Conservation (phyloP, 2,797 vertebrate species). For the Simalia tracyae region DNA sequence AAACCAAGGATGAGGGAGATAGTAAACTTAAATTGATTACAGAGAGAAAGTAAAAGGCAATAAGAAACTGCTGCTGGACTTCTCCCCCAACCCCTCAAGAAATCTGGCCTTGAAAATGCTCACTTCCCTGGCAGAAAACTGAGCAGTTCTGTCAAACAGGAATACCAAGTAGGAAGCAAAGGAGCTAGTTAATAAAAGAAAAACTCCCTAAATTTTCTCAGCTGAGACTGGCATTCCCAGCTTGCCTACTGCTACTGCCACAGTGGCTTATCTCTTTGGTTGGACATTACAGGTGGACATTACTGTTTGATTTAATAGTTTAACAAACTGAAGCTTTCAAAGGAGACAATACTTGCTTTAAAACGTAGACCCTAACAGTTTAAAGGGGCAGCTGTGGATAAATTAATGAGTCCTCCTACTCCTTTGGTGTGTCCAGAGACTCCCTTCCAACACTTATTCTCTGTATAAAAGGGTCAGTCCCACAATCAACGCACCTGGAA, state of each 20-base stretch:
- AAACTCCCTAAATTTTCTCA: background rate
- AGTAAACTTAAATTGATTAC: background rate
- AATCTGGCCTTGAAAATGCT: background rate
- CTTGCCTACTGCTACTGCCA: background rate
- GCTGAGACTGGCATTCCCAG: background rate
- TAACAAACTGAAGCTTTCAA: background rate
- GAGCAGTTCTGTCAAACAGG: background rate
- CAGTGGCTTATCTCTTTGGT: background rate
- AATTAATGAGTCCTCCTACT: background rate
- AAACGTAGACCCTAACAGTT: background rate
- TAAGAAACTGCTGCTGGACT: background rate
- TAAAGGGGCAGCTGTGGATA: background rate
- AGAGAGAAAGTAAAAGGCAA: background rate
- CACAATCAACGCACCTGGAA: background rate
- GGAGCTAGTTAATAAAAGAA: background rate
- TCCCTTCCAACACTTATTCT: background rate
- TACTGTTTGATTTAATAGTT: background rate
- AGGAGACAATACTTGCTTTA: background rate
- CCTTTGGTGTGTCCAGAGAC: background rate
- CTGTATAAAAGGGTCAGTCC: background rate
- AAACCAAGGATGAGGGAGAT: background rate
- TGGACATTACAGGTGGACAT: background rate
- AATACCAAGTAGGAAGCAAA: background rate
- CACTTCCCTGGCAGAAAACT: background rate
- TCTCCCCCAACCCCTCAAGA: background rate